Conservation (phyloP, 2,797 vertebrate genomes). For the Acropternis orthonyx region DNA sequence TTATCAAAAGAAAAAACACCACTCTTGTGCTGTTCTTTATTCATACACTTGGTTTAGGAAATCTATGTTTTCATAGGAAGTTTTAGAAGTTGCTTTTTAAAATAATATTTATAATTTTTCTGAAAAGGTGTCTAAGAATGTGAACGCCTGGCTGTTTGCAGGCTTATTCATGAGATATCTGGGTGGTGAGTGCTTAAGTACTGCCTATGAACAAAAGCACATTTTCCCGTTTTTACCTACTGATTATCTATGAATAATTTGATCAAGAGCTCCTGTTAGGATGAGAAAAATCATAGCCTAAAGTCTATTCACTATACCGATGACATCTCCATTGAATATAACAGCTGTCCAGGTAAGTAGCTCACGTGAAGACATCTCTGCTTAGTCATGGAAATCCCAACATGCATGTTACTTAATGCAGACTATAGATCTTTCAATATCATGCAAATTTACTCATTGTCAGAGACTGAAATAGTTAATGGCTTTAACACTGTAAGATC, state of each 20-base stretch:
- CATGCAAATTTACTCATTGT: not conserved
- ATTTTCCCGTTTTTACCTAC: not conserved
- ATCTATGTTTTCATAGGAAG: not conserved
- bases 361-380: not conserved
- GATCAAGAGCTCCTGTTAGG: not conserved
- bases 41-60: not conserved
- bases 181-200: not conserved
- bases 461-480: no score
- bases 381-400: not conserved
- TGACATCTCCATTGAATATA: not conserved
- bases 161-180: not conserved
- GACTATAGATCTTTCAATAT: not conserved
- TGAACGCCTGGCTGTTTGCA: not conserved
- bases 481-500: no score
- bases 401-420: not conserved
- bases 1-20: not conserved
- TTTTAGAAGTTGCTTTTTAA: not conserved
- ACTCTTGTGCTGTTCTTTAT: not conserved
- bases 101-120: not conserved
- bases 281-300: not conserved
- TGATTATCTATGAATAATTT: not conserved
- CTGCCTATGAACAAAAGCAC: not conserved
- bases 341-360: not conserved
- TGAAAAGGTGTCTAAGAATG: not conserved
- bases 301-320: not conserved